These are phyloP conservation scores for Liposcelis brunnea DNA, from an alignment of 2,888 invertebrate genomes.

Conservation along the genomic window DNA sequence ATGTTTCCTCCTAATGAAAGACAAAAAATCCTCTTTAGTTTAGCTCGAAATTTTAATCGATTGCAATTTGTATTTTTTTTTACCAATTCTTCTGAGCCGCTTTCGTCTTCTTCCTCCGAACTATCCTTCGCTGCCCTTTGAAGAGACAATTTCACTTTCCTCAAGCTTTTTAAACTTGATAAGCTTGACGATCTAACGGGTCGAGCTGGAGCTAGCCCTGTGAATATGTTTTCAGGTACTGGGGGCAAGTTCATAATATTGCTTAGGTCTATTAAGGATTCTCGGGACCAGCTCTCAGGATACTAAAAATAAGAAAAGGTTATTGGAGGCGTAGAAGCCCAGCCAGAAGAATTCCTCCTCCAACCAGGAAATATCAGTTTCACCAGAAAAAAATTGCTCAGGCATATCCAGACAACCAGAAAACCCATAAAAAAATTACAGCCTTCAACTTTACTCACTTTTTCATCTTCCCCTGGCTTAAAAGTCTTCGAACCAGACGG, in stretches of 20 bases:
- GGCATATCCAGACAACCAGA: too few species aligned
- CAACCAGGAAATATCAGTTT: too few species aligned
- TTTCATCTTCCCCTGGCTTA: slow-evolving; percentile 29
- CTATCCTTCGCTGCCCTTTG: slow-evolving; percentile 26
- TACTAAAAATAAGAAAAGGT: too few species aligned
- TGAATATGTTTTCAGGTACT: slow-evolving; percentile 31
- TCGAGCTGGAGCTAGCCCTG: slow-evolving; percentile 23
- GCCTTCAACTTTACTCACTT: too few species aligned
- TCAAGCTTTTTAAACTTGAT: slow-evolving; percentile 29
- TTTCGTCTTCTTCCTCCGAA: slow-evolving; percentile 27
- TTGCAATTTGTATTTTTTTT: too few species aligned
- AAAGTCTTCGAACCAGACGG: slow-evolving; percentile 23
- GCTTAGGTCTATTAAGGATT: slow-evolving; percentile 28
- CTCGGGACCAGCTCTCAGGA: slow-evolving; percentile 29
- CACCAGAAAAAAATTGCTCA: too few species aligned
- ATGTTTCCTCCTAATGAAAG: too few species aligned
- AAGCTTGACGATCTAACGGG: slow-evolving; percentile 28
- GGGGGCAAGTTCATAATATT: slow-evolving; percentile 28
- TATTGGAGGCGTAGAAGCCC: too few species aligned
- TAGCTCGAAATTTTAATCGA: too few species aligned
- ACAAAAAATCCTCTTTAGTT: too few species aligned
- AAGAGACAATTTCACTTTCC: slow-evolving; percentile 29
- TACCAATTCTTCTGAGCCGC: slow-evolving; percentile 23
- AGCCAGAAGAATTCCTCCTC: too few species aligned
- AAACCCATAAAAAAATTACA: too few species aligned